phyloP scores from a whole-genome alignment of 2,797 vertebrate genomes.

The Monodelphis domestica region DNA sequence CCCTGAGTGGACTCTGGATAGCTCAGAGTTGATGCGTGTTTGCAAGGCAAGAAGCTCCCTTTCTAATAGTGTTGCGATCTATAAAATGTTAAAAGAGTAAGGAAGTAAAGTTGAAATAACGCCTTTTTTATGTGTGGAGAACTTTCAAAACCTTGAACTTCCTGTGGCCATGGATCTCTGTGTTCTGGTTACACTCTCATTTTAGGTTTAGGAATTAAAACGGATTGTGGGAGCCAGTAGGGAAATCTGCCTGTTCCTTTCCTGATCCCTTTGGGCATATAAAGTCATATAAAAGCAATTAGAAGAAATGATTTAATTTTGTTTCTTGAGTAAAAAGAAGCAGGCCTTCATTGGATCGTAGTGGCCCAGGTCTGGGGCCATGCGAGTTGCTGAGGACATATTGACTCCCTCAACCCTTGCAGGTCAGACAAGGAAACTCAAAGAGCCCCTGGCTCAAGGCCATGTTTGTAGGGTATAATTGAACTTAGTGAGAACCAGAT shows the following conservation, averaged over 20 bases:
- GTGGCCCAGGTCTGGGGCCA: constrained; percentile 28
- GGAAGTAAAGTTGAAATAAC: not conserved
- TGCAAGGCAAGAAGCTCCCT: not conserved
- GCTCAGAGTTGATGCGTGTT: not conserved
- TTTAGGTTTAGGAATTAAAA: constrained; percentile 50
- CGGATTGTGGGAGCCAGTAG: constrained; percentile 19
- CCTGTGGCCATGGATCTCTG: constrained; percentile 2
- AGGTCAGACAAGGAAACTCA: constrained; percentile 71
- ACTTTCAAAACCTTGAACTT: constrained; percentile 41
- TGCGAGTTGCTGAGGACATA: constrained; percentile 54
- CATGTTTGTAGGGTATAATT: constrained; percentile 66
- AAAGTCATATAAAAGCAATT: constrained; percentile 40
- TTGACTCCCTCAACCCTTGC: constrained; percentile 23
- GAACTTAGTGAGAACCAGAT: constrained; percentile 60
- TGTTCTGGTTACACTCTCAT: constrained; percentile 14
- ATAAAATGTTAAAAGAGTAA: constrained; percentile 17
- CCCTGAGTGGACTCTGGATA: not conserved
- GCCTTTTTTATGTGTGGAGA: constrained; percentile 22
- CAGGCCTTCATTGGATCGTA: not conserved
- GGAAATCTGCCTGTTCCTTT: not conserved
- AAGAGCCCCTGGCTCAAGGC: constrained; percentile 47
- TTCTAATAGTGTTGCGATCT: not conserved
- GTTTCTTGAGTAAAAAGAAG: not conserved
- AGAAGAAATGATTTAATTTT: constrained; percentile 57
- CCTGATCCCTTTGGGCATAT: not conserved